Conservation (phyloP, 2,888 invertebrate genomes). For the Synanthedon myopaeformis region DNA sequence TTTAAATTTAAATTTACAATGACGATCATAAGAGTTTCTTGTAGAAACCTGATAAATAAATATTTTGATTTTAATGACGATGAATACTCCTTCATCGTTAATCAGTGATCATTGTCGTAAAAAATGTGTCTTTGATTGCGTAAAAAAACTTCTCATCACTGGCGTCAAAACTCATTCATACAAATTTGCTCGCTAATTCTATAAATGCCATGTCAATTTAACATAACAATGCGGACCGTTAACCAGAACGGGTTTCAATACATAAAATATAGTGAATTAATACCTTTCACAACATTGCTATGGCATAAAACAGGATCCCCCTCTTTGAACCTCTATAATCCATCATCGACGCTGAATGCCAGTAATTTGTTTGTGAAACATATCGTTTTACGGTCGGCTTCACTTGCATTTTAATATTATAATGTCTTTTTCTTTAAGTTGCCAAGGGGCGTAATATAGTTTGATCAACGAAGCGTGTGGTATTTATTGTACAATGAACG, state of each 20-base stretch:
- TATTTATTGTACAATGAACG: too few relatives aligned
- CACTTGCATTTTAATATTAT: neutral
- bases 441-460: neutral
- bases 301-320: neutral
- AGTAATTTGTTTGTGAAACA: neutral
- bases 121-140: too few relatives aligned
- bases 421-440: neutral
- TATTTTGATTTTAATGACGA: too few relatives aligned
- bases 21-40: too few relatives aligned
- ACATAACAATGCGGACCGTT: constrained; percentile 3
- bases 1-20: too few relatives aligned
- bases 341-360: constrained; percentile 5
- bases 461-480: neutral
- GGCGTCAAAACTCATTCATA: too few relatives aligned
- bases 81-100: too few relatives aligned
- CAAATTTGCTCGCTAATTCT: too few relatives aligned
- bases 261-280: constrained; percentile 10
- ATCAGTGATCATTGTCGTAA: too few relatives aligned
- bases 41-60: too few relatives aligned
- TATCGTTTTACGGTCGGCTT: neutral
- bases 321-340: constrained; percentile 9
- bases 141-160: too few relatives aligned
- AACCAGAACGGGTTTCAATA: constrained; percentile 6
- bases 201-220: too few relatives aligned
- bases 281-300: constrained; percentile 2